Evolutionary conservation across 2,888 invertebrate species (phyloP).

Genomic region (Calameuta filiformis): DNA sequence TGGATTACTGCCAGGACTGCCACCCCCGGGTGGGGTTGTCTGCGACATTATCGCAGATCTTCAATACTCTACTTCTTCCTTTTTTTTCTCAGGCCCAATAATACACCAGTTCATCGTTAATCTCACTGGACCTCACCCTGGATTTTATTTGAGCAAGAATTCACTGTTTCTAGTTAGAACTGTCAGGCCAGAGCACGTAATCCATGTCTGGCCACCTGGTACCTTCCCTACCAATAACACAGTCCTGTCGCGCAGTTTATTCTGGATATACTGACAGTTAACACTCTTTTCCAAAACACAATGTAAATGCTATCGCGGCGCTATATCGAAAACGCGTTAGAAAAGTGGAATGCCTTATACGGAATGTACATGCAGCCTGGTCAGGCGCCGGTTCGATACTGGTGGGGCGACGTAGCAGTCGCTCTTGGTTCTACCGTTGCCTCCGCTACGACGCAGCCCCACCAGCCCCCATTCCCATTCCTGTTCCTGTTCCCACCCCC

Average conservation of each 20-base stretch:
- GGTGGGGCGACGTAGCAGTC: conserved; percentile 33
- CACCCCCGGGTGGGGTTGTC: conserved; percentile 36
- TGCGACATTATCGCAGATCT: conserved; percentile 28
- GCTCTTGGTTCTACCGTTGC: conserved; percentile 1
- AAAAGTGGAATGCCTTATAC: conserved; percentile 41
- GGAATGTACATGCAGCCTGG: conserved; percentile 47
- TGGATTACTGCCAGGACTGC: conserved; percentile 31
- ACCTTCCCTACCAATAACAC: neutral
- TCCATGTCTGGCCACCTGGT: neutral
- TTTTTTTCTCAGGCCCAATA: neutral
- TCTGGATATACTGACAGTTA: neutral
- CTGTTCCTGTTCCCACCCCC: conserved; percentile 35
- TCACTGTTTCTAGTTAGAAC: neutral
- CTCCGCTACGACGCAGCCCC: conserved; percentile 32
- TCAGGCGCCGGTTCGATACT: conserved; percentile 65
- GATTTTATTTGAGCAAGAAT: neutral
- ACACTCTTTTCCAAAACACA: neutral
- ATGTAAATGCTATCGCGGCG: neutral
- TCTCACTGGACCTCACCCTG: neutral
- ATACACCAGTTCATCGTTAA: neutral
- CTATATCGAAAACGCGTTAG: conserved; percentile 11
- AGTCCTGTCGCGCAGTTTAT: neutral
- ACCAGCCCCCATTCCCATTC: conserved; percentile 31
- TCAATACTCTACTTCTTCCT: neutral
- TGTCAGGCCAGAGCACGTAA: neutral